phyloP scores from a whole-genome alignment of 2,113 vertebrate species.

The Caranx ignobilis region DNA sequence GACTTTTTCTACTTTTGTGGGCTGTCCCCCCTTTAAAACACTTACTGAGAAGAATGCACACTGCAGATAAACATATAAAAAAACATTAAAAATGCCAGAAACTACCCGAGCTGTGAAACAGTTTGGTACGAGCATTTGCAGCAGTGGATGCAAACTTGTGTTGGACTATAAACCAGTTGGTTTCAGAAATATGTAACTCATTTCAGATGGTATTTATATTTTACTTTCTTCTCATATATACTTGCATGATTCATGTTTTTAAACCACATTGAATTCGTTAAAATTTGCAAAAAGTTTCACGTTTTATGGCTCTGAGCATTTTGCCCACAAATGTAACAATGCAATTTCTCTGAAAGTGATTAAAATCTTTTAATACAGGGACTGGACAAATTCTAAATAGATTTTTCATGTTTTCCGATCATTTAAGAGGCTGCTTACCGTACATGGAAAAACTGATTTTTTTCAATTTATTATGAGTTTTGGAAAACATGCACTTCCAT shows the following conservation, averaged over 20 bases:
- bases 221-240: too few relatives aligned
- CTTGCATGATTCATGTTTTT: too few relatives aligned
- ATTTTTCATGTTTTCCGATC: neutral
- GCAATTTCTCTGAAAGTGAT: too few relatives aligned
- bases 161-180: neutral
- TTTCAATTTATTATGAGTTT: neutral
- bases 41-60: neutral
- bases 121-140: neutral
- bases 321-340: neutral
- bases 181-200: neutral
- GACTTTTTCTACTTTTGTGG: neutral
- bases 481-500: neutral
- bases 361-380: too few relatives aligned
- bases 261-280: too few relatives aligned
- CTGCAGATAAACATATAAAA: too few relatives aligned
- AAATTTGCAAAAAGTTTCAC: too few relatives aligned
- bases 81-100: neutral
- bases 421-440: neutral
- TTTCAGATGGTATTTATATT: neutral
- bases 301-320: too few relatives aligned
- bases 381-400: neutral
- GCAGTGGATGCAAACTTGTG: neutral
- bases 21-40: conserved; percentile 6
- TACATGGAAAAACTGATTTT: neutral
- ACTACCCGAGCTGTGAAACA: neutral